A percentile compares a stretch with the other conserved stretches of the same genome.
phyloP scores from a whole-genome alignment of 2,113 vertebrate genomes.

The Campylorhamphus procurvoides region DNA sequence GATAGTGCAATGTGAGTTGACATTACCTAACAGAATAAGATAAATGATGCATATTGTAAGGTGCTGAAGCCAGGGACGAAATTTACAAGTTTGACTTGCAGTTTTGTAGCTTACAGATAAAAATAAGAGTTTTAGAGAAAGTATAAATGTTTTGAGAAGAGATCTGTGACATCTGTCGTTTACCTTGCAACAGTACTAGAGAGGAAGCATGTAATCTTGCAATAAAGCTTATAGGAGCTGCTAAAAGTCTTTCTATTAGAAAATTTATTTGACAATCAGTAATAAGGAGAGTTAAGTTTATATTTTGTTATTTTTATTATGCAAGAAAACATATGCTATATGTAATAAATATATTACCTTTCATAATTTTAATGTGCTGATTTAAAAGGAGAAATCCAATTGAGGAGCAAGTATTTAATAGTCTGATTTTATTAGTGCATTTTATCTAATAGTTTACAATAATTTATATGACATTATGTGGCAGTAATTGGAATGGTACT shows the following conservation, averaged over 20 bases:
- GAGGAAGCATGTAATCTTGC: not conserved
- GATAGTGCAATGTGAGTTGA: not conserved
- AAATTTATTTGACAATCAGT: constrained; percentile 28
- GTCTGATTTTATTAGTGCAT: constrained; percentile 17
- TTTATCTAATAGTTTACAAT: constrained; percentile 26
- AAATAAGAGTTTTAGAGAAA: not conserved
- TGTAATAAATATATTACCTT: not conserved
- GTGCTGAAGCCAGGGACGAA: accelerated
- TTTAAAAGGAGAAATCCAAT: constrained; percentile 14
- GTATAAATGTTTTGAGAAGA: not conserved
- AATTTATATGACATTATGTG: constrained; percentile 36
- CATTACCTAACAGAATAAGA: not conserved
- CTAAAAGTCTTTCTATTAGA: not conserved
- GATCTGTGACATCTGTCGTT: not conserved
- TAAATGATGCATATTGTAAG: accelerated
- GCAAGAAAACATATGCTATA: not conserved
- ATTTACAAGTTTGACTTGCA: not conserved
- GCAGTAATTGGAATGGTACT: constrained; percentile 33
- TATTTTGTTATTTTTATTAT: constrained; percentile 18
- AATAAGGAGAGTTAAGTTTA: constrained; percentile 1
- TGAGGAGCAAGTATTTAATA: not conserved
- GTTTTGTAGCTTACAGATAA: not conserved
- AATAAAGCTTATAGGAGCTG: not conserved
- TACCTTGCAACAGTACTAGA: not conserved
- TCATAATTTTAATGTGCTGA: not conserved